Percentiles rank a stretch among this genome's conserved stretches.
Evolutionary conservation across 2,113 vertebrate species (phyloP).

Genomic region (Takifugu flavidus): DNA sequence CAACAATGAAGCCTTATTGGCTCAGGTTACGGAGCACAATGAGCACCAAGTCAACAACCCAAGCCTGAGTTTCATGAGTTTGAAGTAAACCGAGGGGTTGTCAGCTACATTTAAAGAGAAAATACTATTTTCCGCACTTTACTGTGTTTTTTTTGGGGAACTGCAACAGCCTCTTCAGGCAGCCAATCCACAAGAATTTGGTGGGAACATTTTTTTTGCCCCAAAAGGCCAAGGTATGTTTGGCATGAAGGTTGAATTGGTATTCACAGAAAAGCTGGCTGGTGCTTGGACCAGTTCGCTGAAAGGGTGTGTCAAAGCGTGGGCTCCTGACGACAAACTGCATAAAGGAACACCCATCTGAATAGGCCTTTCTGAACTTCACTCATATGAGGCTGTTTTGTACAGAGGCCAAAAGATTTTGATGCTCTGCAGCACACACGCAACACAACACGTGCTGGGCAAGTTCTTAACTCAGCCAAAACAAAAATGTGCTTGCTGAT

Average conservation of each 20-base stretch:
- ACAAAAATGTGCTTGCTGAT: too few species aligned
- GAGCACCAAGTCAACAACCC: slow-evolving; percentile 4
- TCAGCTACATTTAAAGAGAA: neutral
- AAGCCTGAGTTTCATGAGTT: neutral
- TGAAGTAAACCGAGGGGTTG: neutral
- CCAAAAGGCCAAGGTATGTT: neutral
- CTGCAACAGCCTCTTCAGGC: neutral
- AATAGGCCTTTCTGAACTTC: too few species aligned
- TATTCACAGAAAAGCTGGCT: neutral
- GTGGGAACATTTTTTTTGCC: neutral
- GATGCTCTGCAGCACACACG: too few species aligned
- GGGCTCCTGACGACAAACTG: too few species aligned
- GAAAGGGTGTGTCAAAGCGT: neutral
- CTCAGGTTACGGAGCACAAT: slow-evolving; percentile 6
- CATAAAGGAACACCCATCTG: too few species aligned
- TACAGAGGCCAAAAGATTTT: too few species aligned
- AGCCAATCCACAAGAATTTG: neutral
- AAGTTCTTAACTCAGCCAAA: too few species aligned
- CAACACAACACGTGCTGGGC: too few species aligned
- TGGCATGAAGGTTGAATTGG: too few species aligned
- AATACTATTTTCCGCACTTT: too few species aligned
- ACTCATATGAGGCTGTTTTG: too few species aligned
- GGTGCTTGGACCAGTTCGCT: neutral
- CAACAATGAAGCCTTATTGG: slow-evolving; percentile 19
- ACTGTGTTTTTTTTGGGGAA: too few species aligned